Evolutionary conservation across 2,797 vertebrate species (phyloP).

Genomic region (Labeo calbasu): DNA sequence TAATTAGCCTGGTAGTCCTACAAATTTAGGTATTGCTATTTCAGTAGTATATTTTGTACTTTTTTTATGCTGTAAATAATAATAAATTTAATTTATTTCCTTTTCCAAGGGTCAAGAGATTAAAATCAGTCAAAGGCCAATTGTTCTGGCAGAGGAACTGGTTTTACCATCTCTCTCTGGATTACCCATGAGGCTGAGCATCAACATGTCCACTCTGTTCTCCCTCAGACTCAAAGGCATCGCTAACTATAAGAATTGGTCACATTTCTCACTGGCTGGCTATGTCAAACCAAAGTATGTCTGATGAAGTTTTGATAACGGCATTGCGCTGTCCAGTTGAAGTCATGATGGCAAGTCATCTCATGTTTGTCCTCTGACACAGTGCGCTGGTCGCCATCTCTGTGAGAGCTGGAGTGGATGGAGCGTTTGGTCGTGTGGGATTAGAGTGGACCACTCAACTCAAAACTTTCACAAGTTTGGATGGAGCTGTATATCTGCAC

Average conservation of each 20-base stretch:
- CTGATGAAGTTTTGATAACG: background rate
- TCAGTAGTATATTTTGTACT: background rate
- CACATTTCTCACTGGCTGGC: slow-evolving; percentile 82
- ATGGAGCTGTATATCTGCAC: slow-evolving; percentile 83
- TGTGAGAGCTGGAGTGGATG: slow-evolving; percentile 80
- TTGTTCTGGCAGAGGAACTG: slow-evolving; percentile 79
- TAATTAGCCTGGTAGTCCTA: too few relatives aligned
- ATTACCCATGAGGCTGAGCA: slow-evolving; percentile 79
- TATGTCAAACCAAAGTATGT: slow-evolving; percentile 85
- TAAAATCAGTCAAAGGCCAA: slow-evolving; percentile 79
- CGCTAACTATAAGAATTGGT: slow-evolving; percentile 77
- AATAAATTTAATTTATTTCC: slow-evolving; percentile 36
- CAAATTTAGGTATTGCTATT: background rate
- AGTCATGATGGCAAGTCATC: background rate
- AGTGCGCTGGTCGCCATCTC: slow-evolving; percentile 81
- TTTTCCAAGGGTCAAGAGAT: slow-evolving; percentile 84
- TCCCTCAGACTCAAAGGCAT: slow-evolving; percentile 81
- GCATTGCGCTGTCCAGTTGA: background rate
- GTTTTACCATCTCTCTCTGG: slow-evolving; percentile 85
- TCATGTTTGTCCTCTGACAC: slow-evolving; percentile 43
- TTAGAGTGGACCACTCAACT: slow-evolving; percentile 82
- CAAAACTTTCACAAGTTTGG: slow-evolving; percentile 80
- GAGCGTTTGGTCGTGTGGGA: slow-evolving; percentile 79
- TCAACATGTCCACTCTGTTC: slow-evolving; percentile 82
- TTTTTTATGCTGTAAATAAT: background rate